These are phyloP conservation scores for Theretra japonica DNA, from an alignment of 2,888 invertebrate genomes.

Conservation along the genomic window DNA sequence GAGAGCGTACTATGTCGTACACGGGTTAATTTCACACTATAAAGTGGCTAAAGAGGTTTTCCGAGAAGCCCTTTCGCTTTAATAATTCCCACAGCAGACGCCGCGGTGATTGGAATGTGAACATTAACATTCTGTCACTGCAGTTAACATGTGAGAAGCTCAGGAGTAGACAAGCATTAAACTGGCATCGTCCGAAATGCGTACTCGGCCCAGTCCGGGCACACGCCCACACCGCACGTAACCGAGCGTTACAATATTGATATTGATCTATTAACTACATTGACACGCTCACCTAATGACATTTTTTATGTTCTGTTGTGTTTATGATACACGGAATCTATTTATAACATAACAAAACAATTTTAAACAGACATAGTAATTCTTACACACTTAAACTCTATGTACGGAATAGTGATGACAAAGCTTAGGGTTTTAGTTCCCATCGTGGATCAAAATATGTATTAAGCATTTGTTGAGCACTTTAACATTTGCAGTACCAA, in stretches of 20 bases:
- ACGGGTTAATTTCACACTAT: slow-evolving; percentile 24
- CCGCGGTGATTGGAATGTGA: slow-evolving; percentile 47
- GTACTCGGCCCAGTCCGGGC: slow-evolving; percentile 31
- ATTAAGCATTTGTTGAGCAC: no score
- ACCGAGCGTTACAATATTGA: slow-evolving; percentile 22
- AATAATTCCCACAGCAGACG: slow-evolving; percentile 46
- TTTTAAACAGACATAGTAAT: background rate
- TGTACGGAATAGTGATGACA: no score
- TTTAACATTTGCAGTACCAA: no score
- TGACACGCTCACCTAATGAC: background rate
- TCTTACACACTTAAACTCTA: no score
- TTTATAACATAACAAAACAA: slow-evolving; percentile 14
- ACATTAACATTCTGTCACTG: slow-evolving; percentile 46
- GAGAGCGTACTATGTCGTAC: slow-evolving; percentile 24
- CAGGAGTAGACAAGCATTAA: slow-evolving; percentile 61
- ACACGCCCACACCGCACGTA: slow-evolving; percentile 25
- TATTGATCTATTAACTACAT: slow-evolving; percentile 24
- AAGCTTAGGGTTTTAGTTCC: no score
- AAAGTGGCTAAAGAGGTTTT: slow-evolving; percentile 32
- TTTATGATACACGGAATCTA: background rate
- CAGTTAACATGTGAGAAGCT: slow-evolving; percentile 47
- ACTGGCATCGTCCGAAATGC: slow-evolving; percentile 39
- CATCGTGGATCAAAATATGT: no score
- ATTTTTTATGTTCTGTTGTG: background rate
- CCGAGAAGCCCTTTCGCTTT: slow-evolving; percentile 37